These are phyloP conservation scores for Lepilemur septentrionalis DNA, from an alignment of 2,797 vertebrate genomes.

Conservation along the genomic window DNA sequence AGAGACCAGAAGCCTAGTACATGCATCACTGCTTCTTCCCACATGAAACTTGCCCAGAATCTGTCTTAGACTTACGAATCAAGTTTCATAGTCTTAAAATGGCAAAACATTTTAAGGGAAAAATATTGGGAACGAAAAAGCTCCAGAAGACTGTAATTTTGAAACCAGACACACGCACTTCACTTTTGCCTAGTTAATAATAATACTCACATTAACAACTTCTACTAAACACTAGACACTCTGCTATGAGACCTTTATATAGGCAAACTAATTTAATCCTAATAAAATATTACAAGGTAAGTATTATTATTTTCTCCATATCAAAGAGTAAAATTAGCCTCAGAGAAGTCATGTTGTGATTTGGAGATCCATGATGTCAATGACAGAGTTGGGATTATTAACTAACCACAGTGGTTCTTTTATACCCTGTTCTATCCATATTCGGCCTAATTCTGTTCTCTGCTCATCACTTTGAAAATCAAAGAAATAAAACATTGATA, in stretches of 20 bases:
- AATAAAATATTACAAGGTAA: not conserved
- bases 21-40: not conserved
- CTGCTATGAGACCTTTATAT: not conserved
- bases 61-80: not conserved
- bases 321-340: not conserved
- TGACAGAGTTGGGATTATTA: not conserved
- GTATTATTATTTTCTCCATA: not conserved
- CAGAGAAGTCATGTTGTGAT: not conserved
- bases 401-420: not conserved
- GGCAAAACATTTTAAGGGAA: not conserved
- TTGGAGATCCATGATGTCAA: not conserved
- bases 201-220: not conserved
- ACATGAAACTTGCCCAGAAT: accelerated
- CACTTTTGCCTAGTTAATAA: not conserved
- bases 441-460: not conserved
- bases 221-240: not conserved
- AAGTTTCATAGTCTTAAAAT: not conserved
- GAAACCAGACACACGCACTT: not conserved
- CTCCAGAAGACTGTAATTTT: not conserved
- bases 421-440: not conserved
- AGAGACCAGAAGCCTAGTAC: not conserved
- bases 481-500: not conserved
- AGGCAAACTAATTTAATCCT: not conserved
- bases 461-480: not conserved
- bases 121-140: not conserved